Percentiles rank a stretch among this genome's conserved stretches.
phyloP scores from a whole-genome alignment of 2,797 vertebrate species.

The Bucorvus abyssinicus region DNA sequence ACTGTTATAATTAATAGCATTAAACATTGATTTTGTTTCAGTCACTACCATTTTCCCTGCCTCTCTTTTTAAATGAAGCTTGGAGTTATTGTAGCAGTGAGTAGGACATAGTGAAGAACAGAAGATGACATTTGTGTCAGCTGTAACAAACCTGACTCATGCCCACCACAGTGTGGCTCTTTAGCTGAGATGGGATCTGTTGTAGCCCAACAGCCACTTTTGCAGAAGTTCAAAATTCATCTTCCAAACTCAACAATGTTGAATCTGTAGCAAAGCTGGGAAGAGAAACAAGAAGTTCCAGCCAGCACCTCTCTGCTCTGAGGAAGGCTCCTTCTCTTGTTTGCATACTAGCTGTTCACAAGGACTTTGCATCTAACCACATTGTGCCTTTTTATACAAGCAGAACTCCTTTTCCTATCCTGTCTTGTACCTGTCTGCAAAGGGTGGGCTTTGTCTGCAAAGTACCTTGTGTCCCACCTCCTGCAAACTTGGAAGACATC shows the following conservation, averaged over 20 bases:
- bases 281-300: background rate
- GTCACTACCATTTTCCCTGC: background rate
- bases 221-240: background rate
- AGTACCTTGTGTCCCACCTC: fast-evolving
- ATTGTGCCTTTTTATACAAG: background rate
- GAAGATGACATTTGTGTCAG: background rate
- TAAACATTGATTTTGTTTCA: background rate
- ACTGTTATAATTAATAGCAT: background rate
- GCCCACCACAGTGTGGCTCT: fast-evolving
- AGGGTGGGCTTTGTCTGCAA: background rate
- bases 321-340: background rate
- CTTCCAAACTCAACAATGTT: background rate
- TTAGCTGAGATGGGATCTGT: background rate
- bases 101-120: background rate
- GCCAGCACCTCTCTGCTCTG: background rate
- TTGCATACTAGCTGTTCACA: background rate
- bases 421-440: background rate
- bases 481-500: fast-evolving
- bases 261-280: background rate
- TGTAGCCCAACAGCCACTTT: background rate
- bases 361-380: background rate
- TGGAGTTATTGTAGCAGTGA: background rate
- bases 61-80: background rate
- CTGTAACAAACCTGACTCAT: background rate
- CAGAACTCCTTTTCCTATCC: background rate